Percentiles rank a stretch among this genome's conserved stretches.
Evolutionary conservation across 2,113 vertebrate genomes (phyloP).

Genomic region (Tetrax tetrax): DNA sequence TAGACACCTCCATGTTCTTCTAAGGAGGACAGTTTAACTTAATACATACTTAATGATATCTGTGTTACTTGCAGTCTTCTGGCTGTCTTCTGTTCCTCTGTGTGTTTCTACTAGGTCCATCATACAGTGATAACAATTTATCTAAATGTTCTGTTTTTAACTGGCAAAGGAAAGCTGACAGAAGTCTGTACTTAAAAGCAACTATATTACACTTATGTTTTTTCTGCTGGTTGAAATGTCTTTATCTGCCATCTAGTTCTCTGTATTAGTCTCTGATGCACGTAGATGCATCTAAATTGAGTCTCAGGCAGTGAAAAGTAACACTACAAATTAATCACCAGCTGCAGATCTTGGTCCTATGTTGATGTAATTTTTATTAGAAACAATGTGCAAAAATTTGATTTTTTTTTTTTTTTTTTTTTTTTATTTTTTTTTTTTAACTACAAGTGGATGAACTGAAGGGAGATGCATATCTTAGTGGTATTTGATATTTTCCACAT

Average conservation of each 20-base stretch:
- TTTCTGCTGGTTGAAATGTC: background rate
- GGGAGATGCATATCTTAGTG: background rate
- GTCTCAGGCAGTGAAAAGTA: background rate
- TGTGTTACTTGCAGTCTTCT: background rate
- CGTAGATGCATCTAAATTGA: background rate
- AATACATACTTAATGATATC: rapidly evolving
- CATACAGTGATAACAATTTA: background rate
- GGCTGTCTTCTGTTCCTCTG: background rate
- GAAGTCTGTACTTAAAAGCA: background rate
- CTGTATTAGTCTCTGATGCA: background rate
- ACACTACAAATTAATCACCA: background rate
- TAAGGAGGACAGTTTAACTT: background rate
- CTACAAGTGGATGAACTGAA: background rate
- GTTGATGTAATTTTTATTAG: background rate
- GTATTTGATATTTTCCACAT: background rate
- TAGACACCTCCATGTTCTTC: background rate
- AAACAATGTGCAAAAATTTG: background rate
- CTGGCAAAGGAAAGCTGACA: background rate
- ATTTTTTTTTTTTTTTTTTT: too few species aligned
- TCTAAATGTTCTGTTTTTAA: background rate
- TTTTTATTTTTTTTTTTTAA: background rate
- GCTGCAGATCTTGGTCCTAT: background rate
- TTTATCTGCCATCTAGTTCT: background rate
- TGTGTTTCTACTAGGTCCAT: rapidly evolving
- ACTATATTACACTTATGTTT: background rate